Base-by-base conservation (phyloP, 2,797 vertebrate genomes). In the Karalla daura region DNA sequence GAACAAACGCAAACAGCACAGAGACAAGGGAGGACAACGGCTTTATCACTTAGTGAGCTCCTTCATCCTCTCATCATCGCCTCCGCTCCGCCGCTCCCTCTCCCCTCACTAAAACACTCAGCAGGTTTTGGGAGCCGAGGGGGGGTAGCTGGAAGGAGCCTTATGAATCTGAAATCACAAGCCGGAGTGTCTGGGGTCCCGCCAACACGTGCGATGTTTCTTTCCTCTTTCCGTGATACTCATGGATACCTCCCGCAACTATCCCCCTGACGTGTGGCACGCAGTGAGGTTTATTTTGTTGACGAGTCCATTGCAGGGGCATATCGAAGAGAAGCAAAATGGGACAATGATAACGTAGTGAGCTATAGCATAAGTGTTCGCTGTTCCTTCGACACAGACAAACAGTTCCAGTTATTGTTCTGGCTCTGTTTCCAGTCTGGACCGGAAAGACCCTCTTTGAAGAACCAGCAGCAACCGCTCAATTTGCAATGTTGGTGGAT, bases 1-100 rank as follows among this genome's bases (percentile, higher is more conserved):
- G 87, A 90, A 85, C 85, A 86, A 83, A 85, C 86, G 78, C 79
- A 87, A 81, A 81, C 64, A 81, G 65, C 67, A 77, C 76, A 76
- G 71, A 70, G 77, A 85, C 75, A 73, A 87, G 83, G 53, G 43
- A 86, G 74, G 81, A 88, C 55, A 43, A 40, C 76, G 74, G 74
- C 88, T 92, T 92, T 88, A 91, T 86, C 81, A 68, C 73, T 63
- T 35, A 59, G 61, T 66, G 79, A 80, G 75, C 7, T 40, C 49
- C 74, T 76, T 68, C 76, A 70, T 79, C 64, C 37, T 70, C 44
- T 71, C 41, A 46, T 47, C 55, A 17, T 17, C 59, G 59, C 50
- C 14, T 71, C 58, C 35, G 32, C 12, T 15, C 12, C 44, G 14
- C 45, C 32, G 62, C 51, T 8, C n/a, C 35, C n/a, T 24, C 45